Evolutionary conservation across 2,797 vertebrate species (phyloP).

Genomic region (Carapus acus): DNA sequence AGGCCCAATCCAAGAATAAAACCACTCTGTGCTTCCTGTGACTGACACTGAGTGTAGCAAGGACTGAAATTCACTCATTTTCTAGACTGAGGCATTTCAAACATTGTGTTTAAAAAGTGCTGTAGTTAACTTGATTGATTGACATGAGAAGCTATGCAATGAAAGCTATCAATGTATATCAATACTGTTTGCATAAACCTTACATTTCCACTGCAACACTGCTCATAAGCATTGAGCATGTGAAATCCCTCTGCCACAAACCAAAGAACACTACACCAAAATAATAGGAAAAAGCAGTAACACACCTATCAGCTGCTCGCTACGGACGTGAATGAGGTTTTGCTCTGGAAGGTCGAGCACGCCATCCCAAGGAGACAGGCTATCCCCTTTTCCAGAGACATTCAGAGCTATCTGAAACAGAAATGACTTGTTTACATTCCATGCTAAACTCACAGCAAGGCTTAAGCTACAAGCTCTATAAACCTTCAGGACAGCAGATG

Average conservation of each 20-base stretch:
- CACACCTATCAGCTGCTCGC: conserved; percentile 88
- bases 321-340: conserved; percentile 83
- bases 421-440: too few species aligned
- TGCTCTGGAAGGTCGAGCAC: conserved; percentile 91
- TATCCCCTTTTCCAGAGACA: conserved; percentile 95
- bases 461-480: conserved; percentile 2
- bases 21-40: too few species aligned
- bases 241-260: neutral
- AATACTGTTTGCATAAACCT: too few species aligned
- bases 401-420: conserved; percentile 97
- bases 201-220: too few species aligned
- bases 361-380: conserved; percentile 92
- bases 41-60: too few species aligned
- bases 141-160: too few species aligned
- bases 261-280: neutral
- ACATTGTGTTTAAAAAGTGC: too few species aligned
- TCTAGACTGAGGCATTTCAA: too few species aligned
- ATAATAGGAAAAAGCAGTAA: conserved; percentile 28
- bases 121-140: too few species aligned
- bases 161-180: too few species aligned
- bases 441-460: conserved; percentile 17
- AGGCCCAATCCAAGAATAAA: neutral
- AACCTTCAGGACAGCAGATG: too few species aligned
- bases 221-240: neutral
- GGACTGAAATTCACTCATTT: too few species aligned